Conservation (phyloP, 2,797 vertebrate genomes). For the Scomberomorus guttatus region DNA sequence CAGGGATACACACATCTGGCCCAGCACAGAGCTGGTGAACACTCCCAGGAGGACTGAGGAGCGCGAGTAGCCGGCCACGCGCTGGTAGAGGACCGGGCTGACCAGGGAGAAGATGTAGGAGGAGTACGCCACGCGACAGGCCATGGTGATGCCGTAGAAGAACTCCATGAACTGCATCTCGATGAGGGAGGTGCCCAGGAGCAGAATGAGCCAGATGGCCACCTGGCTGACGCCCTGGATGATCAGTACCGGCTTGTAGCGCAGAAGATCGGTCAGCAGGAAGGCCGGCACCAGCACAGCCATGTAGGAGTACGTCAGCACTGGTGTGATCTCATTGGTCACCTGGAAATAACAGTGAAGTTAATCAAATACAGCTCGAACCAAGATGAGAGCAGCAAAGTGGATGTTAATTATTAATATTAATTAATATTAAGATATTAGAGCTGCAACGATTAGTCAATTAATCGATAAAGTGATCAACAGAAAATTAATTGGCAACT, state of each 20-base stretch:
- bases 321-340: slow-evolving; percentile 93
- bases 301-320: slow-evolving; percentile 96
- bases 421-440: no score
- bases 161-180: slow-evolving; percentile 98
- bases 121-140: slow-evolving; percentile 95
- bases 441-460: not conserved
- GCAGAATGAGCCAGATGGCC: slow-evolving; percentile 91
- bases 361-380: not conserved
- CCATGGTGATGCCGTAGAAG: slow-evolving; percentile 95
- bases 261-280: slow-evolving; percentile 92
- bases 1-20: slow-evolving; percentile 89
- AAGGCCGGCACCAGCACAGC: slow-evolving; percentile 93
- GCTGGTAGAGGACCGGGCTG: slow-evolving; percentile 89
- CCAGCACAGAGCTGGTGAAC: slow-evolving; percentile 93
- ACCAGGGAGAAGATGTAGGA: slow-evolving; percentile 98
- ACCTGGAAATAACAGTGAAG: slow-evolving; percentile 82
- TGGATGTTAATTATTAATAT: no score
- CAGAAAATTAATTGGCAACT: no score
- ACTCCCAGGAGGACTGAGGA: slow-evolving; percentile 91
- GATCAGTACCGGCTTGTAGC: slow-evolving; percentile 95
- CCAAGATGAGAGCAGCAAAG: not conserved
- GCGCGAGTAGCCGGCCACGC: slow-evolving; percentile 93
- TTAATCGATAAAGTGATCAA: no score
- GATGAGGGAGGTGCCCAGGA: slow-evolving; percentile 84
- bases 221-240: slow-evolving; percentile 93